Conservation (phyloP, 2,113 vertebrate species). For the Callocephalon fimbriatum region DNA sequence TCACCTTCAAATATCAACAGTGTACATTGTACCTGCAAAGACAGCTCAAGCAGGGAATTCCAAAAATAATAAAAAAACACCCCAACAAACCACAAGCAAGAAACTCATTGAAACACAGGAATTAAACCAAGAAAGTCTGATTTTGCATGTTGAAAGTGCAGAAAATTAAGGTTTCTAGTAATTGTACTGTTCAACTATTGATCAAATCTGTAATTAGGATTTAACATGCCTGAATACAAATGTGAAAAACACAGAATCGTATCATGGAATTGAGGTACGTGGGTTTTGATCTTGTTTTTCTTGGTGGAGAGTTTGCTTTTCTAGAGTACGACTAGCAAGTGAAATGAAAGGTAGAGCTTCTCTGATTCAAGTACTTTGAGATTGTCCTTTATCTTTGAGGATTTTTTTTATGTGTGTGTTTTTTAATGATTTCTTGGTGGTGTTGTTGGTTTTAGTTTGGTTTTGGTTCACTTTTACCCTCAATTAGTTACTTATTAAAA, state of each 20-base stretch:
- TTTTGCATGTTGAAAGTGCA: not conserved
- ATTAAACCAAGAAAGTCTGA: not conserved
- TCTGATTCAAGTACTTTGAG: not conserved
- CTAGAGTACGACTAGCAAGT: not conserved
- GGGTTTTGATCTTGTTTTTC: not conserved
- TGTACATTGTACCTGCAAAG: not conserved
- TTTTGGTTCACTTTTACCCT: not conserved
- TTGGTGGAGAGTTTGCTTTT: not conserved
- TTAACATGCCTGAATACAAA: not conserved
- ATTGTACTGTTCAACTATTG: not conserved
- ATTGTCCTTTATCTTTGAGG: not conserved
- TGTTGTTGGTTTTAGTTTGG: not conserved
- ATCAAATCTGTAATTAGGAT: not conserved
- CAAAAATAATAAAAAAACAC: not conserved
- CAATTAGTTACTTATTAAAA: not conserved
- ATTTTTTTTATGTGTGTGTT: not conserved
- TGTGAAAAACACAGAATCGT: not conserved
- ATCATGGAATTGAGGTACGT: not conserved
- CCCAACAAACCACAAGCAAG: not conserved
- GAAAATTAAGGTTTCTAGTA: not conserved
- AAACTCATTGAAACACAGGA: not conserved
- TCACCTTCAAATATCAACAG: not conserved
- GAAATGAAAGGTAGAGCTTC: not conserved
- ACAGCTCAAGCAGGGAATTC: not conserved
- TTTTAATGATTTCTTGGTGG: not conserved